These are phyloP conservation scores for Phaethon lepturus DNA, from an alignment of 2,113 vertebrate species.

Conservation along the genomic window DNA sequence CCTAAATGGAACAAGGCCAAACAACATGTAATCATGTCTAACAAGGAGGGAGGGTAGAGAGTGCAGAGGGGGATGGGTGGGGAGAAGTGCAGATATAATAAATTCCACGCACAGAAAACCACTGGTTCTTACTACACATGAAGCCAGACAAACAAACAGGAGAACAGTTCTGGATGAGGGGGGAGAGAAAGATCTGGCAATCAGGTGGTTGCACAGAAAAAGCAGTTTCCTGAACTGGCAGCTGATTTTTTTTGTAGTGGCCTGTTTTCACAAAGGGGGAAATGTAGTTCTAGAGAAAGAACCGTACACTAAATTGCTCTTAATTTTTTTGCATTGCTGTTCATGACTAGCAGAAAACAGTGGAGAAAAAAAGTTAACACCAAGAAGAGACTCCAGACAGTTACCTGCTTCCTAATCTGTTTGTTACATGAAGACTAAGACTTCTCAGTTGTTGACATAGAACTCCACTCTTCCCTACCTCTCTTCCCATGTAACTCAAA, in stretches of 20 bases:
- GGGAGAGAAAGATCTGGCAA: not conserved
- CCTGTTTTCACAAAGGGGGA: not conserved
- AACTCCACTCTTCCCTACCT: not conserved
- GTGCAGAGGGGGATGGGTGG: not conserved
- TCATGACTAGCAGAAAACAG: not conserved
- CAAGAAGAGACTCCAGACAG: not conserved
- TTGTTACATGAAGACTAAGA: not conserved
- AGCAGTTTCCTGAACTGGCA: not conserved
- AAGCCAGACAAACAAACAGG: not conserved
- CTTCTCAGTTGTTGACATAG: not conserved
- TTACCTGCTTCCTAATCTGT: not conserved
- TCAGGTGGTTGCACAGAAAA: not conserved
- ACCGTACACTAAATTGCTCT: not conserved
- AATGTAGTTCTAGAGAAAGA: not conserved
- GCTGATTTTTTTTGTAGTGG: not conserved
- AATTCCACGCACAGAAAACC: not conserved
- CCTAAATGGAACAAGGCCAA: slow-evolving; percentile 55
- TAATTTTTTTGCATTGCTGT: not conserved
- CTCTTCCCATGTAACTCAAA: not conserved
- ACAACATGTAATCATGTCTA: slow-evolving; percentile 50
- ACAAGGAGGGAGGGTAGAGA: not conserved
- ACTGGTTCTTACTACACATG: not conserved
- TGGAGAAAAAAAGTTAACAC: not conserved
- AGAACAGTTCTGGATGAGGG: not conserved
- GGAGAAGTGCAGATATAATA: not conserved